A percentile compares a stretch with the other conserved stretches of the same genome.
These are phyloP conservation scores for Tympanoctomys barrerae DNA, from an alignment of 2,797 vertebrate species.

Conservation along the genomic window DNA sequence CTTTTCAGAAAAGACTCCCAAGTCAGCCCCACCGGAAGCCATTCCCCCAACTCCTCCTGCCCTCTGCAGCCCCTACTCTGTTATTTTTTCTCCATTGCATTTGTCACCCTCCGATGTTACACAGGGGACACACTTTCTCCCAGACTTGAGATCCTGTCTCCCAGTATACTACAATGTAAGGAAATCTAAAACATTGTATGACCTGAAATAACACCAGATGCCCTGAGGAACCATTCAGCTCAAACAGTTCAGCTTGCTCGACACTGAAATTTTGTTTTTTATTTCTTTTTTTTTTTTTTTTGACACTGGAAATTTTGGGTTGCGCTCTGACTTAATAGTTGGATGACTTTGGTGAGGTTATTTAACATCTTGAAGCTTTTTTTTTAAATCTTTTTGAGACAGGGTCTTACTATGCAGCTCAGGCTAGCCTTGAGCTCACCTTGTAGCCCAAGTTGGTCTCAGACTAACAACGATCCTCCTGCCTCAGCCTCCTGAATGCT, in stretches of 20 bases:
- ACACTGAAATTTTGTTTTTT: not conserved
- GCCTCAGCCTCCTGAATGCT: no score
- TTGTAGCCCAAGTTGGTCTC: no score
- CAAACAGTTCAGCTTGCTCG: not conserved
- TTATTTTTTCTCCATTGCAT: not conserved
- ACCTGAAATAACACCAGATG: not conserved
- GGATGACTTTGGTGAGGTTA: slow-evolving; percentile 2
- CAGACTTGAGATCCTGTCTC: not conserved
- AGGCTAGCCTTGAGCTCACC: no score
- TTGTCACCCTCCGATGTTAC: not conserved
- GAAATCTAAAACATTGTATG: not conserved
- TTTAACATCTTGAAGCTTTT: not conserved
- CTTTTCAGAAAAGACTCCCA: not conserved
- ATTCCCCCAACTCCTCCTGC: rapidly evolving
- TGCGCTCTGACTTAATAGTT: not conserved
- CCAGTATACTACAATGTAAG: not conserved
- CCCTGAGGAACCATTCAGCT: not conserved
- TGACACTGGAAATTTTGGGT: not conserved
- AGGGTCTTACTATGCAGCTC: no score
- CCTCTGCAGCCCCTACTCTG: not conserved
- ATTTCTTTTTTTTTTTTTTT: no score
- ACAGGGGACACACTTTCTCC: not conserved
- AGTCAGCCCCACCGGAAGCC: not conserved
- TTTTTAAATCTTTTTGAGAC: no score
- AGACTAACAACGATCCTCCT: no score